Base-by-base conservation (phyloP, 1,140 invertebrate species). In the Carcinoscorpius rotundicauda region DNA sequence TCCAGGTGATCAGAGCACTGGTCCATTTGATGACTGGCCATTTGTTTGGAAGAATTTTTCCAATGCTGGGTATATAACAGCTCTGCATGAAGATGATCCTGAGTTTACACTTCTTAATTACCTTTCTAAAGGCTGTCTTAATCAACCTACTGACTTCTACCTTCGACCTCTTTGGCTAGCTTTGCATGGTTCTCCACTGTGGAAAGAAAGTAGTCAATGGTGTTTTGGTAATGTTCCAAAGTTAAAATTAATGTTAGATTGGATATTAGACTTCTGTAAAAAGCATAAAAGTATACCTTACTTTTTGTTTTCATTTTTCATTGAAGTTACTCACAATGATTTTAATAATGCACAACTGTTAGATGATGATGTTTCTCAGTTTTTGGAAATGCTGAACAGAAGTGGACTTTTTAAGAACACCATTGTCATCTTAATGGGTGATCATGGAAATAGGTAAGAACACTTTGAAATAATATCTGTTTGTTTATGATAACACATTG, bases 21-120 rank as follows among this genome's bases (percentile, higher is more conserved):
- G 53, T 3, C 66, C 61, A 4, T 67, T 65, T 50, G 66, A 70
- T 60, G 53, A 63, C 6, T 55, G 62, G 61, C 66, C 68, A 48
- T 68, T 75, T 51, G 68, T 76, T 48, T 75, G 74, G 75, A 73
- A 74, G 53, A 65, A 75, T 57, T 73, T 70, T 84, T 29, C 81
- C 76, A 52, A 80, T 81, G n/a, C 74, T 76, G 2, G 86, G 86
- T 93, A 87, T 73, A 81, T 84, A 0, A 94, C 92, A 0, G 84
- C 84, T 3, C 87, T 87, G 63, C 85, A 82, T 0, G 91, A 94
- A 79, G 91, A 95, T 74, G 79, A 80, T 6, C 82, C 84, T 0
- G 76, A 77, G 51, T 85, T 92, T 51, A 85, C 85, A 4, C 86
- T 87, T 0, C 93, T 93, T 70, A 92, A 91, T 75, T 93, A 88